Conservation (phyloP, 2,888 invertebrate species). For the Dichetophora obliterata region DNA sequence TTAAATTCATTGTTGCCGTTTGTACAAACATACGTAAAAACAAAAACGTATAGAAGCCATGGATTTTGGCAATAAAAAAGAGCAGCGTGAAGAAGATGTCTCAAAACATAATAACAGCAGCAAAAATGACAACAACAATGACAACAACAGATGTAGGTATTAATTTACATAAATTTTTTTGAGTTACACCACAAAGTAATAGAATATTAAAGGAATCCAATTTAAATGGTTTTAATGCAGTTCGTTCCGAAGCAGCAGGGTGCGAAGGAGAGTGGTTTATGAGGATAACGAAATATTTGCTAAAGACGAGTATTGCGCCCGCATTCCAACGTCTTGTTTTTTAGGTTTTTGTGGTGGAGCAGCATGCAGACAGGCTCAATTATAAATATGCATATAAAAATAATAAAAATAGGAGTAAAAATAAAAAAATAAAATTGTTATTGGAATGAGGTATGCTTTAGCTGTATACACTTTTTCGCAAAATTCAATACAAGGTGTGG, state of each 20-base stretch:
- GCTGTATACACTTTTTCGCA: no score
- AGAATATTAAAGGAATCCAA: constrained; percentile 30
- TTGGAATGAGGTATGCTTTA: background rate
- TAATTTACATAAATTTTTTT: constrained; percentile 9
- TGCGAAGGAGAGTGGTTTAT: background rate
- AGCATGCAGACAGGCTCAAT: background rate
- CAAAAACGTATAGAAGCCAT: background rate
- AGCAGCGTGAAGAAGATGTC: background rate
- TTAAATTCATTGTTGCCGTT: no score
- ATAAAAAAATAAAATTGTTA: background rate
- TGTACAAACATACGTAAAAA: no score
- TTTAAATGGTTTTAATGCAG: constrained; percentile 7
- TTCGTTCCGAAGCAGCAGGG: background rate
- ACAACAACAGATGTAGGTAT: constrained; percentile 4
- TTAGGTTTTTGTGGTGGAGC: constrained; percentile 30
- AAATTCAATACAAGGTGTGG: background rate
- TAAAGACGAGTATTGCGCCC: constrained; percentile 22
- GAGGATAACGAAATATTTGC: background rate
- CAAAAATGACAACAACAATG: background rate
- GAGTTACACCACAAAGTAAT: constrained; percentile 21
- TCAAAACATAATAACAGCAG: background rate
- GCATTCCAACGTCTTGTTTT: constrained; percentile 20
- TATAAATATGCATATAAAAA: background rate
- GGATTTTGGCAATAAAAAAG: background rate
- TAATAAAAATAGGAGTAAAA: no score